Evolutionary conservation across 2,797 vertebrate genomes (phyloP).

Genomic region (Amphiprion clarkii): DNA sequence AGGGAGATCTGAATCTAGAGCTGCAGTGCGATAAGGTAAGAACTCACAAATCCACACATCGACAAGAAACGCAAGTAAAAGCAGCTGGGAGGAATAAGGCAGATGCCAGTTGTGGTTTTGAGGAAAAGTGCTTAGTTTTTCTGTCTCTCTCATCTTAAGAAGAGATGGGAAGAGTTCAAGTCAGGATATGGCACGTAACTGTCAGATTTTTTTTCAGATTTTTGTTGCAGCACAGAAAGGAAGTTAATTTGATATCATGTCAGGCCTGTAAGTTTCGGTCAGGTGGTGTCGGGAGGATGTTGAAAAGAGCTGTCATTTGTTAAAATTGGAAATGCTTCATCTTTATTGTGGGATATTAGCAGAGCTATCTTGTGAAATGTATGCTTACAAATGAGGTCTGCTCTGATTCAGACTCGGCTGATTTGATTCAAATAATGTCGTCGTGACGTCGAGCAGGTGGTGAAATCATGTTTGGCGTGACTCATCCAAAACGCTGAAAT

Average conservation of each 20-base stretch:
- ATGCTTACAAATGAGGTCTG: not conserved
- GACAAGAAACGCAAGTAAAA: not conserved
- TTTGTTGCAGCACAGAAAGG: no score
- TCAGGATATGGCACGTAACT: no score
- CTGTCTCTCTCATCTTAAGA: no score
- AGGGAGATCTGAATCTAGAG: constrained; percentile 95
- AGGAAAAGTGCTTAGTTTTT: not conserved
- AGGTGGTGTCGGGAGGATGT: not conserved
- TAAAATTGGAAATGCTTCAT: not conserved
- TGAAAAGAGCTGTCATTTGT: not conserved
- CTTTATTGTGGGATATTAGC: not conserved
- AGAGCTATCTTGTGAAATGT: not conserved
- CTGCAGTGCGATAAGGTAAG: constrained; percentile 95
- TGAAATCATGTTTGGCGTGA: constrained; percentile 23
- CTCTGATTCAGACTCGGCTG: constrained; percentile 2
- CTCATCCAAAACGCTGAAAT: constrained; percentile 5
- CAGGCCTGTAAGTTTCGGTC: not conserved
- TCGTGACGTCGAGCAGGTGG: not conserved
- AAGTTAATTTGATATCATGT: not conserved
- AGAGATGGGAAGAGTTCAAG: no score
- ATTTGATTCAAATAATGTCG: constrained; percentile 10
- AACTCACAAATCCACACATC: not conserved
- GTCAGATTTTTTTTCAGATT: no score
- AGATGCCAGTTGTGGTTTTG: rapidly evolving
- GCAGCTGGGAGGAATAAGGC: not conserved